Base-by-base conservation (phyloP, 2,797 vertebrate genomes). In the Sebastes flavidus region DNA sequence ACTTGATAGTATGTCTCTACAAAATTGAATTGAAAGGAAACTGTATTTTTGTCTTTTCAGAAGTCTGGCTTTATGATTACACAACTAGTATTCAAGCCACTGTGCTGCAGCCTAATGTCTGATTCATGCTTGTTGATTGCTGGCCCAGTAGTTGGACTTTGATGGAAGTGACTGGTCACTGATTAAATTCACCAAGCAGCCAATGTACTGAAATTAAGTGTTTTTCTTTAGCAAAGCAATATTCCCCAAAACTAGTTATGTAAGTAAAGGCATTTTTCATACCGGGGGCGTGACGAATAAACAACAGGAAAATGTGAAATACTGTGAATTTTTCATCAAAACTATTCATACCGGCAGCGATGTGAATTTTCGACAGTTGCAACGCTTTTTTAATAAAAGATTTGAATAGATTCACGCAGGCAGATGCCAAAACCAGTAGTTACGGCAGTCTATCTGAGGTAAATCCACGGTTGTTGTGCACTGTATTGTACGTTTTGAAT, bases 91-190 rank as follows among this genome's bases (percentile, higher is more conserved):
- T 54, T 38, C 29, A 36, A 18, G 2, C 16, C 38, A 63, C 58
- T 36, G 52, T 36, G 38, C 52, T 25, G 11, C 65, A 32, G 34
- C n/a, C 42, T 55, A 16, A 73, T 63, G 71, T 62, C 62, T 78
- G 60, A 75, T 68, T 80, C 73, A 66, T 74, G 27, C 29, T 61
- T 63, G 27, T 42, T 79, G 58, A 61, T 52, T 24, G 18, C 38
- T 16, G 36, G 63, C 34, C 30, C 63, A 65, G 58, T 58, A 49
- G 32, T 80, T 55, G 18, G 70, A 68, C 27, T 66, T 56, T 74
- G 12, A 77, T 67, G 46, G 49, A 81, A 66, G 58, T 52, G 49
- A 72, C n/a, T 54, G 25, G 32, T 71, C 63, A 75, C 30, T 61
- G 5, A 70, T 75, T 77, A 22, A 52, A 71, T 72, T 11, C 10